Evolutionary conservation across 64 coral and sea anemone genomes (phyloP).

Genomic region (Platygyra sinensis): DNA sequence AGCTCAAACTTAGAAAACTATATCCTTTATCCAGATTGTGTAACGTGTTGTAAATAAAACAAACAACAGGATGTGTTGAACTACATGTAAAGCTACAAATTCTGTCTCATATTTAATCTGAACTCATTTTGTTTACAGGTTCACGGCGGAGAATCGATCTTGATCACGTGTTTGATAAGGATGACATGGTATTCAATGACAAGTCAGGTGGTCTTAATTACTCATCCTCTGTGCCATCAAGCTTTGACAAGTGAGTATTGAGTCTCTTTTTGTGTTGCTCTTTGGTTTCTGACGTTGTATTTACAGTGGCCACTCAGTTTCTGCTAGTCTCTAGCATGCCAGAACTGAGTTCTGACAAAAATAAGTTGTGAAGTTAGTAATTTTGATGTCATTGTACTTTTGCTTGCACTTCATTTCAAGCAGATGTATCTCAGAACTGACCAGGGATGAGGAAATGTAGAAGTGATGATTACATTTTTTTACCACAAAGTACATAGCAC

Average conservation of each 20-base stretch:
- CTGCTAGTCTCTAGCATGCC: too few species aligned
- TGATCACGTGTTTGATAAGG: conserved; percentile 78
- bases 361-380: too few species aligned
- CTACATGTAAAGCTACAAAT: neutral
- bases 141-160: conserved; percentile 74
- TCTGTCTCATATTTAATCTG: neutral
- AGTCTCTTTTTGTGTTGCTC: neutral
- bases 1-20: too few species aligned
- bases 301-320: too few species aligned
- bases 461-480: too few species aligned
- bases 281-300: neutral
- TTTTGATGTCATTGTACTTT: too few species aligned
- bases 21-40: too few species aligned
- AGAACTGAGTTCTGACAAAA: too few species aligned
- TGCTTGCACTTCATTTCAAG: too few species aligned
- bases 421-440: too few species aligned
- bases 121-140: conserved; percentile 15
- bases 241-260: conserved; percentile 75
- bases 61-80: neutral
- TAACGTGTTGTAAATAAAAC: too few species aligned
- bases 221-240: conserved; percentile 69
- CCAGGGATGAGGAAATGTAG: too few species aligned
- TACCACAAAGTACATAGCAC: neutral
- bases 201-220: conserved; percentile 58
- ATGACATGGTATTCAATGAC: conserved; percentile 58